Evolutionary conservation across 2,888 invertebrate species (phyloP).

Genomic region (Oscheius sp.): DNA sequence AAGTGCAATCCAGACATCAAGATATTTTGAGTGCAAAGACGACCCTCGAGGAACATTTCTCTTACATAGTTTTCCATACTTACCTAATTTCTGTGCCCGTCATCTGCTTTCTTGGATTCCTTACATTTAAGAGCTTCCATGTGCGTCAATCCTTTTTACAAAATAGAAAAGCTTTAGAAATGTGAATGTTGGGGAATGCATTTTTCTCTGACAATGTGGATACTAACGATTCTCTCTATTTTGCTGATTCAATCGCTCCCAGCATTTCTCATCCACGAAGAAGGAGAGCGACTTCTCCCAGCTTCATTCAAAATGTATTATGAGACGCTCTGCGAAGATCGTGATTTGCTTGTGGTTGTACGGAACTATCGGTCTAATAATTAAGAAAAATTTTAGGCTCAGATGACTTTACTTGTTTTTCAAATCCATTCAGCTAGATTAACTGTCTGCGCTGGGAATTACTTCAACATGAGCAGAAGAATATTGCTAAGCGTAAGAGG

Average conservation of each 20-base stretch:
- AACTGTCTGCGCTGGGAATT: slow-evolving; percentile 50
- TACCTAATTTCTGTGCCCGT: slow-evolving; percentile 4
- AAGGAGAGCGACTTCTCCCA: slow-evolving; percentile 13
- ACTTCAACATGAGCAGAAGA: slow-evolving; percentile 51
- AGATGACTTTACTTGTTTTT: slow-evolving; percentile 52
- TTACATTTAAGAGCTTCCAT: slow-evolving; percentile 17
- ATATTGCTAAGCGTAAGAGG: slow-evolving; percentile 45
- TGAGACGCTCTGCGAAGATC: slow-evolving; percentile 16
- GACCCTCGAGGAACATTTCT: slow-evolving; percentile 9
- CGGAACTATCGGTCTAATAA: neutral
- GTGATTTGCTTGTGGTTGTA: slow-evolving; percentile 18
- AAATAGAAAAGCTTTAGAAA: neutral
- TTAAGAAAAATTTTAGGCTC: slow-evolving; percentile 33
- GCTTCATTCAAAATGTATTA: slow-evolving; percentile 23
- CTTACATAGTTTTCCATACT: slow-evolving; percentile 17
- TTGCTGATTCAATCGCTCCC: slow-evolving; percentile 5
- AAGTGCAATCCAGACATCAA: slow-evolving; percentile 13
- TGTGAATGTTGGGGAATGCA: slow-evolving; percentile 27
- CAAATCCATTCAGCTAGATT: slow-evolving; percentile 52
- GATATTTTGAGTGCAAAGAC: slow-evolving; percentile 19
- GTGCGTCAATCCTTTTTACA: neutral
- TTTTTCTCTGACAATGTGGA: slow-evolving; percentile 15
- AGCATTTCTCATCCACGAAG: slow-evolving; percentile 21
- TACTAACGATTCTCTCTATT: slow-evolving; percentile 1
- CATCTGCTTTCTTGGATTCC: slow-evolving; percentile 18